Conservation (phyloP, 2,797 vertebrate genomes). For the Hydrophis major region DNA sequence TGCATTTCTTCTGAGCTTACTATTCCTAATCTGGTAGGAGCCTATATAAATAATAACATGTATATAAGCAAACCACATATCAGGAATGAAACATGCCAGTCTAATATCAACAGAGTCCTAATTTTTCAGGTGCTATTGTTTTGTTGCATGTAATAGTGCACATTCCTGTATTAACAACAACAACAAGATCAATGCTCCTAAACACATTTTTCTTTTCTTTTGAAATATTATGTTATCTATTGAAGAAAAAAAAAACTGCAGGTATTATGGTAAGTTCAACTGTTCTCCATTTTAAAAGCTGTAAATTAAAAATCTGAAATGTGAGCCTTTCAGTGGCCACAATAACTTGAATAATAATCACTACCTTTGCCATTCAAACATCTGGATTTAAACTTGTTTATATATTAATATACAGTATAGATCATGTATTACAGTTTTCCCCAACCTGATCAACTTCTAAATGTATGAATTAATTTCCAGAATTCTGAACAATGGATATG, state of each 20-base stretch:
- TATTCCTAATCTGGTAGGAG: conserved; percentile 51
- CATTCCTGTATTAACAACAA: not conserved
- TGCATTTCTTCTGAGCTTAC: conserved; percentile 65
- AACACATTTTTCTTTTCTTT: not conserved
- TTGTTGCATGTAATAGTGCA: not conserved
- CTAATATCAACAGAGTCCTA: not conserved
- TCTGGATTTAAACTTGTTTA: not conserved
- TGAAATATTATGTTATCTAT: not conserved
- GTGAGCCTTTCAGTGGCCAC: not conserved
- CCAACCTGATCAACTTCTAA: not conserved
- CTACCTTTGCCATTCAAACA: not conserved
- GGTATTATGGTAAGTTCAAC: not conserved
- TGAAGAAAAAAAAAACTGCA: not conserved
- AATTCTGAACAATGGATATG: not conserved
- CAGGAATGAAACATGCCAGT: not conserved
- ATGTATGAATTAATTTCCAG: not conserved
- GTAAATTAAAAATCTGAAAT: not conserved
- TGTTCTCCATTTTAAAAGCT: not conserved
- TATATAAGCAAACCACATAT: not conserved
- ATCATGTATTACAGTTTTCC: not conserved
- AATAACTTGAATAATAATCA: not conserved
- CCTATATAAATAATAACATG: not conserved
- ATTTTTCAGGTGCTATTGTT: not conserved
- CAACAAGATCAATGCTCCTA: not conserved
- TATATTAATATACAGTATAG: not conserved